Evolutionary conservation across 2,888 invertebrate species (phyloP).

Genomic region (Pyrrhia umbra): DNA sequence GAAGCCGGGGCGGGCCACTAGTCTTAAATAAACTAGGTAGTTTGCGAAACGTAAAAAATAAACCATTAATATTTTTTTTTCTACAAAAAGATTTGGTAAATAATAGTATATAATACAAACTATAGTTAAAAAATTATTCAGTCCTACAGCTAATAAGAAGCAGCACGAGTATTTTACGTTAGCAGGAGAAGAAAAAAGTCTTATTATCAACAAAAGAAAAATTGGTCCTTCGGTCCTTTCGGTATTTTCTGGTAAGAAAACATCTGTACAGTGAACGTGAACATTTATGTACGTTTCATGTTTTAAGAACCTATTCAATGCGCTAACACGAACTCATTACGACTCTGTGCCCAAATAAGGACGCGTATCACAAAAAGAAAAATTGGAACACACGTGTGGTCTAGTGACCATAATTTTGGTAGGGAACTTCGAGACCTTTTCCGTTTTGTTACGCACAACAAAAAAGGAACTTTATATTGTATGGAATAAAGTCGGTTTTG

Average conservation of each 20-base stretch:
- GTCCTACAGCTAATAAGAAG: no score
- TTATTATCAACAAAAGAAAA: no score
- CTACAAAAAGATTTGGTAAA: no score
- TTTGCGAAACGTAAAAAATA: no score
- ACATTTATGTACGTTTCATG: background rate
- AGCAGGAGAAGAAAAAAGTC: no score
- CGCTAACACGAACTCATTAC: slow-evolving; percentile 25
- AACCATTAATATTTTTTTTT: no score
- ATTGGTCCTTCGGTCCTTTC: no score
- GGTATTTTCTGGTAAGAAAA: background rate
- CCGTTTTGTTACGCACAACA: background rate
- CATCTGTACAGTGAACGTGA: slow-evolving; percentile 9
- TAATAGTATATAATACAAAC: no score
- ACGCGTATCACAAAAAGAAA: slow-evolving; percentile 44
- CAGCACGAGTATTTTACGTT: no score
- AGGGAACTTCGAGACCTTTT: slow-evolving; percentile 46
- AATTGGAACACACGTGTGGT: slow-evolving; percentile 63
- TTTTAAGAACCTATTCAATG: slow-evolving; percentile 33
- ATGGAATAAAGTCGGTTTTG: slow-evolving; percentile 14
- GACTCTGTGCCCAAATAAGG: slow-evolving; percentile 29
- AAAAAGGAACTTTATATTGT: slow-evolving; percentile 2
- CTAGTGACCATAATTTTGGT: slow-evolving; percentile 54
- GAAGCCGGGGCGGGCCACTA: no score
- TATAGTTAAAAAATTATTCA: no score
- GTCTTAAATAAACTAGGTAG: no score